Conservation (phyloP, 2,113 vertebrate species). For the Seriola rivoliana region DNA sequence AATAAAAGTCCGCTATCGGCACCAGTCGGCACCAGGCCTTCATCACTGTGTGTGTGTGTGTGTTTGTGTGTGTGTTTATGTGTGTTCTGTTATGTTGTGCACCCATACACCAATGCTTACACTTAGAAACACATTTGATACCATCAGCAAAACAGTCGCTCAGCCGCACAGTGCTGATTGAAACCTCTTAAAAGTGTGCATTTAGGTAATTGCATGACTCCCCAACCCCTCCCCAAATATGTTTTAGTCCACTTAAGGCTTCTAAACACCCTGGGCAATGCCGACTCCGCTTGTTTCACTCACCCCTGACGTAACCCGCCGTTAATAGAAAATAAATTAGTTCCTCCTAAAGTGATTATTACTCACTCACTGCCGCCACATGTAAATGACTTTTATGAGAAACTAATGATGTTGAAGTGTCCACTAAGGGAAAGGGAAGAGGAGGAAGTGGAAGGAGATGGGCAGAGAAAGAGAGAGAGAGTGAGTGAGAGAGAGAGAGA, state of each 20-base stretch:
- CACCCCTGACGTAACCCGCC: constrained; percentile 71
- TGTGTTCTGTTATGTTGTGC: constrained; percentile 23
- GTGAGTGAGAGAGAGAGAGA: constrained; percentile 15
- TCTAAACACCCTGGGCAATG: constrained; percentile 67
- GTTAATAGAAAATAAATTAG: constrained; percentile 84
- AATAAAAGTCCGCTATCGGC: neutral
- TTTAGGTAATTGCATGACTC: constrained; percentile 82
- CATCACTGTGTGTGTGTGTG: neutral
- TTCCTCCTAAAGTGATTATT: constrained; percentile 81
- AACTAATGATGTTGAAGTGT: constrained; percentile 80
- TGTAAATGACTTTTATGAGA: constrained; percentile 83
- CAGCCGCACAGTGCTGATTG: constrained; percentile 71
- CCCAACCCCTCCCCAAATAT: constrained; percentile 70
- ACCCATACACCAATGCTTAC: constrained; percentile 67
- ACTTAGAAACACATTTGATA: constrained; percentile 70
- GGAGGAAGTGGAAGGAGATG: constrained; percentile 57
- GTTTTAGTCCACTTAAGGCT: constrained; percentile 78
- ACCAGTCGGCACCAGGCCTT: neutral
- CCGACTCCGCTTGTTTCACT: constrained; percentile 74
- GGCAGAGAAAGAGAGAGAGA: constrained; percentile 15
- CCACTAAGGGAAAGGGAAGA: constrained; percentile 62
- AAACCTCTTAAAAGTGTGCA: constrained; percentile 80
- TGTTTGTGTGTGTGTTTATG: neutral
- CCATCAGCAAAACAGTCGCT: constrained; percentile 77
- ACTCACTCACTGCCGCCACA: constrained; percentile 76